Conservation (phyloP, 2,888 invertebrate species). For the Hoplodrina ambigua region DNA sequence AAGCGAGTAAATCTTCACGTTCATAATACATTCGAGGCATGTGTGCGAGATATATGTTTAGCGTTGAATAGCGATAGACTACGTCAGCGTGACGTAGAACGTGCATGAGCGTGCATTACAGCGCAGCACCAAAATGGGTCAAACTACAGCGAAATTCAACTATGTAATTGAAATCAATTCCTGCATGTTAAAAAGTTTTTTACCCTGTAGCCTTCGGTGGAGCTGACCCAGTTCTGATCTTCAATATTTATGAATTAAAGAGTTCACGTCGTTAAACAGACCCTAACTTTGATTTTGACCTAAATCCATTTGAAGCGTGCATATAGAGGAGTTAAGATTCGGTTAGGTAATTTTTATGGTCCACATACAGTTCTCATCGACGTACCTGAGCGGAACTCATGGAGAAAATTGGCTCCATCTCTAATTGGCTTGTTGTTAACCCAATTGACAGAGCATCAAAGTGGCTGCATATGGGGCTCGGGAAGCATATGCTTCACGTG, state of each 20-base stretch:
- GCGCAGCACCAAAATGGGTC: slow-evolving; percentile 24
- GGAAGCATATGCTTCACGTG: not conserved
- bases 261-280: slow-evolving; percentile 22
- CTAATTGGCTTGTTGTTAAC: slow-evolving; percentile 49
- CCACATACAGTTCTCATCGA: slow-evolving; percentile 14
- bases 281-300: slow-evolving; percentile 7
- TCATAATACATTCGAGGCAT: slow-evolving; percentile 40
- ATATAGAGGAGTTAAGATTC: not conserved
- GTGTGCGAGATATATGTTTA: slow-evolving; percentile 24
- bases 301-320: slow-evolving; percentile 25
- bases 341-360: slow-evolving; percentile 17
- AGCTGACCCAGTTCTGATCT: slow-evolving; percentile 13
- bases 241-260: slow-evolving; percentile 9
- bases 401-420: slow-evolving; percentile 48
- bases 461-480: no score
- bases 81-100: slow-evolving; percentile 26
- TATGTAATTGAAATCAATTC: slow-evolving; percentile 30
- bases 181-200: slow-evolving; percentile 12
- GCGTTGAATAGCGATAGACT: slow-evolving; percentile 24
- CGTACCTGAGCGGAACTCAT: slow-evolving; percentile 14
- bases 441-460: slow-evolving; percentile 31
- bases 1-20: slow-evolving; percentile 46
- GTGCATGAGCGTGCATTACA: slow-evolving; percentile 22
- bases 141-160: slow-evolving; percentile 31
- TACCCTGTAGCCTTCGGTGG: not conserved